A percentile compares a stretch with the other conserved stretches of the same genome.
These are phyloP conservation scores for Pherbina coryleti DNA, from an alignment of 2,888 invertebrate species.

Conservation along the genomic window DNA sequence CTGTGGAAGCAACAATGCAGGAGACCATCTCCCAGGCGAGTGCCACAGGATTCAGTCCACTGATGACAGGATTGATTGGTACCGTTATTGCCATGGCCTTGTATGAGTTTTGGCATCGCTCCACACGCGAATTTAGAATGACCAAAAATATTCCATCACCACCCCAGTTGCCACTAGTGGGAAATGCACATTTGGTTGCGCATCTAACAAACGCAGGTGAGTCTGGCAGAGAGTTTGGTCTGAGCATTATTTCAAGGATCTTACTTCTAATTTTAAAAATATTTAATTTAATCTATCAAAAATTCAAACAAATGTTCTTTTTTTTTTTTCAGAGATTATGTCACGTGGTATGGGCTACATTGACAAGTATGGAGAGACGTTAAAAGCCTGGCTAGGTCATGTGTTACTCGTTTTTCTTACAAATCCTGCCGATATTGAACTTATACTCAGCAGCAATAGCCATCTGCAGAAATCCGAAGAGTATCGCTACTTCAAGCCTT, in stretches of 20 bases:
- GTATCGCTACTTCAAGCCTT: slow-evolving; percentile 82
- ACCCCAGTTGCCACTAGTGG: slow-evolving; percentile 75
- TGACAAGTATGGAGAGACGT: slow-evolving; percentile 74
- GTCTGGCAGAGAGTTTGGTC: slow-evolving; percentile 42
- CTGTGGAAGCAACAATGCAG: slow-evolving; percentile 57
- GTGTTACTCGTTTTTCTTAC: slow-evolving; percentile 77
- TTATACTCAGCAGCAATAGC: slow-evolving; percentile 80
- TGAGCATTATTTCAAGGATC: too few relatives aligned
- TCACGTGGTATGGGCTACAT: slow-evolving; percentile 54
- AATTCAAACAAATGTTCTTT: too few relatives aligned
- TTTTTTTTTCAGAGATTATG: slow-evolving; percentile 53
- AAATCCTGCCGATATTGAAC: slow-evolving; percentile 80
- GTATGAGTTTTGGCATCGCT: slow-evolving; percentile 70
- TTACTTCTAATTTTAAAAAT: too few relatives aligned
- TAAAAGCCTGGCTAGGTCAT: slow-evolving; percentile 82
- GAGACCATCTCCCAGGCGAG: slow-evolving; percentile 55
- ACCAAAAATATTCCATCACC: slow-evolving; percentile 81
- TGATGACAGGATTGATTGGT: slow-evolving; percentile 58
- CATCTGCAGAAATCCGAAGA: slow-evolving; percentile 82
- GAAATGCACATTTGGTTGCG: slow-evolving; percentile 77
- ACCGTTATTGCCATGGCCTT: slow-evolving; percentile 52
- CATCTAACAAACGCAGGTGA: slow-evolving; percentile 76
- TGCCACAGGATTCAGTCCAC: slow-evolving; percentile 51
- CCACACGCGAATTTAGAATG: slow-evolving; percentile 72
- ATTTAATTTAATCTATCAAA: too few relatives aligned